Evolutionary conservation across 2,113 vertebrate species (phyloP), one percentile per base, ranked within the genome.

Genomic region (Loxodonta africana): DNA sequence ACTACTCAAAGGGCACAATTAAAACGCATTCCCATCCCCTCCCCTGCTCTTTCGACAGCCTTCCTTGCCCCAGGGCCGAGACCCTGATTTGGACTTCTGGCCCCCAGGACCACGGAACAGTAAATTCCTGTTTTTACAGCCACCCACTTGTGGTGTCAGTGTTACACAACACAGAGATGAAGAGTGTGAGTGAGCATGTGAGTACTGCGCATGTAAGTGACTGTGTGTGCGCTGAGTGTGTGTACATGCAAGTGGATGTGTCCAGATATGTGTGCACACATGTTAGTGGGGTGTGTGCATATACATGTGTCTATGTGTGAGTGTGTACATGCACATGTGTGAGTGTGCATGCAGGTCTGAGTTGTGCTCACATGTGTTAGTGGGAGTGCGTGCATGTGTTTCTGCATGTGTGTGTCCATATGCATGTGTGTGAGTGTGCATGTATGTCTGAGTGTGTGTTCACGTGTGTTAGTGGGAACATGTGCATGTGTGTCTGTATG

Each of bases 361-460:
- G 30, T 33, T 69, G 67, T 69, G 67, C 48, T 48, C 48, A 48
- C 3, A 33, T n/a, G n/a, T 73, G 37, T 74, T 21, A 8, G 8
- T 74, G 71, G n/a, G 71, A 37, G 8, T 20, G 33, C 17, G n/a
- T 73, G 67, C 67, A 71, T 25, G 30, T 71, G 12, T 30, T 8
- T 33, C 10, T 33, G 30, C 21, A 12, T 41, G 83, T 30, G 28
- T 44, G 41, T 41, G 6, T 41, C 37, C 11, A 26, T 4, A 11
- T 69, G 51, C 7, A 4, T 33, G 2, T 12, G 4, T 46, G 18
- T 5, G 74, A 2, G 21, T 23, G 41, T n/a, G 5, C 46, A 18
- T 8, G 11, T 4, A 8, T 0, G 9, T 9, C 25, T 17, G 25
- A 4, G 12, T 48, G 37, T 33, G 46, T 44, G 23, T 15, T 25